phyloP scores from a whole-genome alignment of 64 coral and sea anemone species.

The Actinia equina region DNA sequence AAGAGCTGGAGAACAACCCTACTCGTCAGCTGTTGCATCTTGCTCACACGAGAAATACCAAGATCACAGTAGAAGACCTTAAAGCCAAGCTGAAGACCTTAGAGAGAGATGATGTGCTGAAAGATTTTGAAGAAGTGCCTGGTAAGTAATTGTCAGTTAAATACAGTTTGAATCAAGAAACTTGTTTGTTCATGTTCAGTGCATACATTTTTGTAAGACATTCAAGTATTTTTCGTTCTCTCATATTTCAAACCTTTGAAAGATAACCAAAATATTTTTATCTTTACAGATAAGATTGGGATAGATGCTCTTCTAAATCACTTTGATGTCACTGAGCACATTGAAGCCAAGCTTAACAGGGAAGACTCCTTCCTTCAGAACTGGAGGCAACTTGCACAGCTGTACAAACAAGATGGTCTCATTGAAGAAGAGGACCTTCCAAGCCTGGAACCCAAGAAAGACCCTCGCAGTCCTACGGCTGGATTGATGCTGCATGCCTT shows the following conservation, averaged over 20 bases:
- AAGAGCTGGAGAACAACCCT: constrained; percentile 25
- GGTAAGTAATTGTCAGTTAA: background rate
- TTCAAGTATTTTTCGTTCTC: no score
- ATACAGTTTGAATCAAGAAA: no score
- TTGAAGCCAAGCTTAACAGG: constrained; percentile 21
- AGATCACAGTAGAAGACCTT: constrained; percentile 24
- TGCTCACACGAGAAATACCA: constrained; percentile 20
- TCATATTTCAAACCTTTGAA: background rate
- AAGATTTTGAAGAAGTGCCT: constrained; percentile 17
- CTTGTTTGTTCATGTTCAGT: background rate
- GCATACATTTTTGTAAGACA: background rate
- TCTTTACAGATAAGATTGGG: constrained; percentile 20
- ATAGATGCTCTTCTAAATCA: constrained; percentile 32
- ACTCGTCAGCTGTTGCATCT: constrained; percentile 27
- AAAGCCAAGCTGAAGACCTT: constrained; percentile 11
- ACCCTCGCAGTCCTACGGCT: constrained; percentile 4
- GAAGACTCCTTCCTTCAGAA: constrained; percentile 32
- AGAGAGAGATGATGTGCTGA: constrained; percentile 16
- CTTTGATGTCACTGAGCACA: constrained; percentile 25
- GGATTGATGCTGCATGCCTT: background rate
- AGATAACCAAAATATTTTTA: background rate
- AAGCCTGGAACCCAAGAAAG: constrained; percentile 8
- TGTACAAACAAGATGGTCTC: background rate
- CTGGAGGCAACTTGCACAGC: constrained; percentile 21
- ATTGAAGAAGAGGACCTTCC: background rate